A percentile compares a stretch with the other conserved stretches of the same genome.
Evolutionary conservation across 2,888 invertebrate species (phyloP).

Genomic region (Xanthorhoe spadicearia): DNA sequence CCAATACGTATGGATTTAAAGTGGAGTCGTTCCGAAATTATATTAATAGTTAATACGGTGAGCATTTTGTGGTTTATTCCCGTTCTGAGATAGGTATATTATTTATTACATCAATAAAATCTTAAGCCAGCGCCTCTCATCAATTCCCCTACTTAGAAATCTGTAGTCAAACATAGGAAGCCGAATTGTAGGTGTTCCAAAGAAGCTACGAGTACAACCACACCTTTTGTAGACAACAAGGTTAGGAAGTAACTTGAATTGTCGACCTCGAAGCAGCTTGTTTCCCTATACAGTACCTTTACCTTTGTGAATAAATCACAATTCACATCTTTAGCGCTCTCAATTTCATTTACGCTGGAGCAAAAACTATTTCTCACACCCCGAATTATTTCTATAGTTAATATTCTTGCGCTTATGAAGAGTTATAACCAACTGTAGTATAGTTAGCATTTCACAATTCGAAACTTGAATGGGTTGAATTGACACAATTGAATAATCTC

Average conservation of each 20-base stretch:
- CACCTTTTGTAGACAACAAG: slow-evolving; percentile 32
- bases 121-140: neutral
- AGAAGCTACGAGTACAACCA: slow-evolving; percentile 2
- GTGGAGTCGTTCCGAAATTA: too few species aligned
- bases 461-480: neutral
- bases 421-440: too few species aligned
- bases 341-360: neutral
- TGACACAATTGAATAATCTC: slow-evolving; percentile 25
- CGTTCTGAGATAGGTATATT: neutral
- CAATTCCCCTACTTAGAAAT: neutral
- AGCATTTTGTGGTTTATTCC: neutral
- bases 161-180: neutral
- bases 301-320: neutral
- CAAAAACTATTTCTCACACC: neutral
- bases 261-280: slow-evolving; percentile 20
- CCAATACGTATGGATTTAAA: too few species aligned
- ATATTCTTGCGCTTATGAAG: too few species aligned
- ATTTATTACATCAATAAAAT: too few species aligned
- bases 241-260: slow-evolving; percentile 29
- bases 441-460: neutral
- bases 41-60: too few species aligned
- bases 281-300: neutral
- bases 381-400: neutral
- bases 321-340: neutral
- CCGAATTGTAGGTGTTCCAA: neutral